A percentile compares a stretch with the other conserved stretches of the same genome.
Conservation (phyloP, 2,797 vertebrate species). For the Poecilia picta region DNA sequence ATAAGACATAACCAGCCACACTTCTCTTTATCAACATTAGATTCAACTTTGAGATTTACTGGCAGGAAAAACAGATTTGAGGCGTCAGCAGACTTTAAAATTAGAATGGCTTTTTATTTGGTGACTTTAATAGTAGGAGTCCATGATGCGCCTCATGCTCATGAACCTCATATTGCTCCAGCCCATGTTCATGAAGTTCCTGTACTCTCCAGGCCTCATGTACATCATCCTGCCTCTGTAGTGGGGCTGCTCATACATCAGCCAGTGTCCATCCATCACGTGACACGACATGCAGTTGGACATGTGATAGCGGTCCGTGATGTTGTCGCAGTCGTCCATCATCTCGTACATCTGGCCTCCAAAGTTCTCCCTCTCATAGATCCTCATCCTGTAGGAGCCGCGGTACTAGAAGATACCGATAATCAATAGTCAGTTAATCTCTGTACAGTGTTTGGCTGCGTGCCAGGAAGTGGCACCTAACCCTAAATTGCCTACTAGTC, state of each 20-base stretch:
- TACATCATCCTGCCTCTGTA: constrained; percentile 24
- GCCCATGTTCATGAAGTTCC: constrained; percentile 13
- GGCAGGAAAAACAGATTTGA: neutral
- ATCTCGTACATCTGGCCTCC: constrained; percentile 17
- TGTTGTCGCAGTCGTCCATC: constrained; percentile 14
- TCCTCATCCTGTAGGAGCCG: constrained; percentile 16
- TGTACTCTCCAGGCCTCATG: constrained; percentile 25
- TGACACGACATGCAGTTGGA: constrained; percentile 11
- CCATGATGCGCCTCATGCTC: constrained; percentile 26
- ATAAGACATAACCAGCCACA: no score
- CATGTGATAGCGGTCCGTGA: constrained; percentile 15
- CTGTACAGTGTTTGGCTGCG: neutral
- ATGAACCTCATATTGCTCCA: constrained; percentile 9
- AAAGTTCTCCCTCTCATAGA: constrained; percentile 12
- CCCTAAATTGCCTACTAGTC: no score
- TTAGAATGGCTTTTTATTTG: neutral
- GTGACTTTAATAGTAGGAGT: constrained; percentile 2
- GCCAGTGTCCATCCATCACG: constrained; percentile 17
- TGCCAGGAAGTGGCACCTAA: neutral
- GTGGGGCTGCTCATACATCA: constrained; percentile 20
- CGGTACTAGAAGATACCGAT: constrained; percentile 1
- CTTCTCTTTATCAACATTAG: no score
- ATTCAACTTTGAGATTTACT: neutral
- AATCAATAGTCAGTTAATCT: neutral
- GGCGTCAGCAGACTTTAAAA: neutral